A percentile compares a stretch with the other conserved stretches of the same genome.
phyloP scores from a whole-genome alignment of 1,140 invertebrate genomes.

The Drosophila gunungcola region DNA sequence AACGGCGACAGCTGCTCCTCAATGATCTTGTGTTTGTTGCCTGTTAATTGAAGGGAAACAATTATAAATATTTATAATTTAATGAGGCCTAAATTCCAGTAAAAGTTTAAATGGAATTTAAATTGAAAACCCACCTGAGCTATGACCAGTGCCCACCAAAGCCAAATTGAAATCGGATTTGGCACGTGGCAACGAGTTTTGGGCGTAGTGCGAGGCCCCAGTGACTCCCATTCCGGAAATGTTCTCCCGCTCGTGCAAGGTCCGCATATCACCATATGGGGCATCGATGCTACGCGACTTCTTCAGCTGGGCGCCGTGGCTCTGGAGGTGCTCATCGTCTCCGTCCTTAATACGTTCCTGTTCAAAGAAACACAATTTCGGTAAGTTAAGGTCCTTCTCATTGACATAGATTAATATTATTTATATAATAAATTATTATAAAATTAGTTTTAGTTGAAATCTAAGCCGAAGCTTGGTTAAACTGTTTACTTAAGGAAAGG shows the following conservation, averaged over 20 bases:
- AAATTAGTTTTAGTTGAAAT: no score
- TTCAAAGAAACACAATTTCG: background rate
- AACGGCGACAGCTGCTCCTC: conserved; percentile 57
- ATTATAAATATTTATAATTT: no score
- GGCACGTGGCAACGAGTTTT: conserved; percentile 88
- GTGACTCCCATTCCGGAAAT: conserved; percentile 22
- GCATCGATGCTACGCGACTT: conserved; percentile 96
- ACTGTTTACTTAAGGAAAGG: no score
- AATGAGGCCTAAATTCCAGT: no score
- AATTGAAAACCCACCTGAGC: conserved; percentile 25
- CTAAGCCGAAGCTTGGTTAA: no score
- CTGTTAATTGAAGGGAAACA: conserved; percentile 17
- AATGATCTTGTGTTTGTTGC: conserved; percentile 72
- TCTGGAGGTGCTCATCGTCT: conserved; percentile 75
- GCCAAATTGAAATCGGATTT: conserved; percentile 95
- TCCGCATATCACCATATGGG: conserved; percentile 92
- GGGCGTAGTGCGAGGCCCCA: conserved; percentile 84
- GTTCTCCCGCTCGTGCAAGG: conserved; percentile 86
- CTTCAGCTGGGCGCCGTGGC: conserved; percentile 88
- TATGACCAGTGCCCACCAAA: conserved; percentile 85
- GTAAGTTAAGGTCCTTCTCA: no score
- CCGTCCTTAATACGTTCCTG: conserved; percentile 85
- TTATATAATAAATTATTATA: no score
- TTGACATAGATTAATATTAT: no score
- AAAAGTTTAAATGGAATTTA: no score